Evolutionary conservation across 2,113 vertebrate genomes (phyloP), one percentile per base, ranked within the genome.

Genomic region (Ciconia boyciana): DNA sequence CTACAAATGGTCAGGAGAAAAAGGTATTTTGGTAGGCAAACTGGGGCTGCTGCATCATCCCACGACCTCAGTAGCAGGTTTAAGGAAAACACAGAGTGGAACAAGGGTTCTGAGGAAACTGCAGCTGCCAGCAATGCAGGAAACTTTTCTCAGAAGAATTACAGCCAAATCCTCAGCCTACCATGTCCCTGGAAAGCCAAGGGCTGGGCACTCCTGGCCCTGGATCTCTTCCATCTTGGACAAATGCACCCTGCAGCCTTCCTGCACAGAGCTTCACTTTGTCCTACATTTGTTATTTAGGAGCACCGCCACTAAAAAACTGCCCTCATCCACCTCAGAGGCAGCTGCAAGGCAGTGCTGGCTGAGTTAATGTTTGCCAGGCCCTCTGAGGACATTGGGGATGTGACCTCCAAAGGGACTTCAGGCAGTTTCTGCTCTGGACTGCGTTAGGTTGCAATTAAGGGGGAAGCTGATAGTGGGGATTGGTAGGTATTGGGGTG

Each of bases 281-380:
- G 13, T 61, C 80, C 69, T 71, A 66, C 26, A 13, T 62, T 52
- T 57, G 36, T 80, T 86, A 13, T 89, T 89, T 83, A 81, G 39
- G 41, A 89, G 46, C 29, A 72, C 10, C 0, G 0, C 16, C 54
- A 26, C 61, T 66, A 22, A 65, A 88, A 84, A 61, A 3, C 25
- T 71, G 28, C 31, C 25, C 32, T 14, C 29, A 11, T 71, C 48
- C 39, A 62, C 39, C 21, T 21, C 1, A 1, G 48, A 94, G 46
- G 55, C 77, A 91, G 51, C 31, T 62, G 60, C 34, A 78, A 71
- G 77, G 78, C 39, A 60, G 74, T 55, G 25, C n/a, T 81, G 57
- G 5, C 41, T 55, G 55, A 89, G 74, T 89, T 96, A 89, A 94
- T 94, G 41, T 87, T 95, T 91, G 46, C 54, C 48, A 87, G 49